Conservation (phyloP, 2,888 invertebrate genomes). For the Ferrisia virgata region DNA sequence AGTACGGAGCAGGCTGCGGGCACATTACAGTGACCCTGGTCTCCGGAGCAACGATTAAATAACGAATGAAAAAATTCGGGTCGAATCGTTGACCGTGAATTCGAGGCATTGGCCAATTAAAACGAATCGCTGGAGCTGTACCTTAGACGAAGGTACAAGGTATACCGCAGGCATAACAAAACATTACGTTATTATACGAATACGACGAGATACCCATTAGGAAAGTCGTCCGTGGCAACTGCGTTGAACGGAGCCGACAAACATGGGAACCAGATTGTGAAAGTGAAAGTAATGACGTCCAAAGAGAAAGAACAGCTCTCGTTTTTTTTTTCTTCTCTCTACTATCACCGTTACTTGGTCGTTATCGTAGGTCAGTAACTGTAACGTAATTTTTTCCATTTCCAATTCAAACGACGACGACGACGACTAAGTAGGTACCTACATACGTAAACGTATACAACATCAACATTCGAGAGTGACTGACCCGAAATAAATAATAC, state of each 20-base stretch:
- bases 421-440: too few species aligned
- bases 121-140: neutral
- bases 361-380: constrained; percentile 18
- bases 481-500: neutral
- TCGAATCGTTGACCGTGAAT: neutral
- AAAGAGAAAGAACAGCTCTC: constrained; percentile 21
- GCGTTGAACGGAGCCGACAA: neutral
- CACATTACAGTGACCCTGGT: too few species aligned
- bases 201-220: neutral
- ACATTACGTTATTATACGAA: neutral
- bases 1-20: too few species aligned
- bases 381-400: neutral
- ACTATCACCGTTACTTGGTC: neutral
- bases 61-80: neutral
- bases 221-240: neutral
- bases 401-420: neutral
- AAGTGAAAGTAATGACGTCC: neutral
- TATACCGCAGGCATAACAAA: neutral
- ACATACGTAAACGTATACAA: too few species aligned
- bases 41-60: too few species aligned
- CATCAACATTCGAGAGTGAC: neutral
- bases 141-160: neutral
- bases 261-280: constrained; percentile 18
- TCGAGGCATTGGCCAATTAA: neutral
- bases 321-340: neutral